These are phyloP conservation scores for Lontra canadensis DNA, from an alignment of 2,113 vertebrate species.

Conservation along the genomic window DNA sequence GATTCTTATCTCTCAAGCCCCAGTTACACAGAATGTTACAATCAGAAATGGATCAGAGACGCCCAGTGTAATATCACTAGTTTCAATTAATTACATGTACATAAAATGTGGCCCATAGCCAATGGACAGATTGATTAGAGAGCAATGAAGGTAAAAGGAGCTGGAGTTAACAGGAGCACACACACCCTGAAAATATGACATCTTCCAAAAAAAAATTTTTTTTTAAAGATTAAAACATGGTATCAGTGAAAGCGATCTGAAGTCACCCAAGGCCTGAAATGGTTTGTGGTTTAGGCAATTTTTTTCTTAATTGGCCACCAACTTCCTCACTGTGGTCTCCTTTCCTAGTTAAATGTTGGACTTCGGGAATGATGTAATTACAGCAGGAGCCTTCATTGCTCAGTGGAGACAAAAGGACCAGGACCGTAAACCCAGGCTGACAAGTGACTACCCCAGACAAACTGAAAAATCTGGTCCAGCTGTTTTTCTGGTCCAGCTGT, in stretches of 20 bases:
- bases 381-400: neutral
- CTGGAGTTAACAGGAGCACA: neutral
- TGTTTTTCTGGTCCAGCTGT: neutral
- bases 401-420: conserved; percentile 55
- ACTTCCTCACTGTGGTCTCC: conserved; percentile 7
- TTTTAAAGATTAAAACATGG: neutral
- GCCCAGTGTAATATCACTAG: neutral
- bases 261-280: neutral
- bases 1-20: neutral
- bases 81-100: conserved; percentile 46
- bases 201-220: neutral
- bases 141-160: neutral
- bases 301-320: conserved; percentile 34
- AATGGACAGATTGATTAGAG: conserved; percentile 30
- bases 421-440: conserved; percentile 12
- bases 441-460: conserved; percentile 23
- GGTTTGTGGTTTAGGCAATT: neutral
- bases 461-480: neutral
- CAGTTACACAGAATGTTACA: neutral
- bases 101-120: neutral
- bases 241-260: conserved; percentile 2
- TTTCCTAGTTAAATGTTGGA: conserved; percentile 31
- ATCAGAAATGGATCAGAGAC: conserved; percentile 7
- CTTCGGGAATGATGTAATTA: conserved; percentile 23
- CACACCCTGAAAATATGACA: neutral